Evolutionary conservation across 1,140 invertebrate genomes (phyloP).

Genomic region (Lerema accius): DNA sequence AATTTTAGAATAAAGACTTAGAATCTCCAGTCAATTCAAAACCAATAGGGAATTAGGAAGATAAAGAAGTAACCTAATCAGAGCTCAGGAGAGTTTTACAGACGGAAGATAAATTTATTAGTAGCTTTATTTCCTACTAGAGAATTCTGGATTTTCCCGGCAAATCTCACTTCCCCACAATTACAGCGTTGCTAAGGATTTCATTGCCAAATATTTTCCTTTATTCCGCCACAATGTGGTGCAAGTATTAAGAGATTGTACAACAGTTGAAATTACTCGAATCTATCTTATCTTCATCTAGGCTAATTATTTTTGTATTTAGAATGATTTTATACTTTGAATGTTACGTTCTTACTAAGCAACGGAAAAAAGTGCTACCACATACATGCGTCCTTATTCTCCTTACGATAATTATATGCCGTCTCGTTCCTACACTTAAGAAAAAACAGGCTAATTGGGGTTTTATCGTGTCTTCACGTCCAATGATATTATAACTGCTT

Average conservation of each 20-base stretch:
- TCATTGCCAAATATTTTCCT: slow-evolving; percentile 76
- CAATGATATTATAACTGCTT: too few relatives aligned
- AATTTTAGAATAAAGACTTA: slow-evolving; percentile 16
- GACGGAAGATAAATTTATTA: slow-evolving; percentile 45
- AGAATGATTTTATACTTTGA: too few relatives aligned
- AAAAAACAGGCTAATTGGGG: too few relatives aligned
- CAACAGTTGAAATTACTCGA: too few relatives aligned
- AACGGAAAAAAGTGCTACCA: too few relatives aligned
- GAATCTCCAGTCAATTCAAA: slow-evolving; percentile 27
- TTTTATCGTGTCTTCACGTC: too few relatives aligned
- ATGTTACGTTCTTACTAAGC: too few relatives aligned
- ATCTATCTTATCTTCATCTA: too few relatives aligned
- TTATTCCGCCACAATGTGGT: slow-evolving; percentile 48
- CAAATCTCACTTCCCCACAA: slow-evolving; percentile 50
- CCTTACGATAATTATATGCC: too few relatives aligned
- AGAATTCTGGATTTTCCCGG: slow-evolving; percentile 43
- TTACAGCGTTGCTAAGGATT: slow-evolving; percentile 65
- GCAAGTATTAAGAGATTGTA: slow-evolving; percentile 28
- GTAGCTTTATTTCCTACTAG: slow-evolving; percentile 44
- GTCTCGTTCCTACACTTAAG: too few relatives aligned
- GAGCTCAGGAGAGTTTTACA: slow-evolving; percentile 30
- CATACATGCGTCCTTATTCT: too few relatives aligned
- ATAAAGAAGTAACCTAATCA: slow-evolving; percentile 44
- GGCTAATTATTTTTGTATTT: too few relatives aligned
- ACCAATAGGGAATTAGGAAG: slow-evolving; percentile 14